phyloP scores from a whole-genome alignment of 2,797 vertebrate genomes.

The Arrhamphus sclerolepis region DNA sequence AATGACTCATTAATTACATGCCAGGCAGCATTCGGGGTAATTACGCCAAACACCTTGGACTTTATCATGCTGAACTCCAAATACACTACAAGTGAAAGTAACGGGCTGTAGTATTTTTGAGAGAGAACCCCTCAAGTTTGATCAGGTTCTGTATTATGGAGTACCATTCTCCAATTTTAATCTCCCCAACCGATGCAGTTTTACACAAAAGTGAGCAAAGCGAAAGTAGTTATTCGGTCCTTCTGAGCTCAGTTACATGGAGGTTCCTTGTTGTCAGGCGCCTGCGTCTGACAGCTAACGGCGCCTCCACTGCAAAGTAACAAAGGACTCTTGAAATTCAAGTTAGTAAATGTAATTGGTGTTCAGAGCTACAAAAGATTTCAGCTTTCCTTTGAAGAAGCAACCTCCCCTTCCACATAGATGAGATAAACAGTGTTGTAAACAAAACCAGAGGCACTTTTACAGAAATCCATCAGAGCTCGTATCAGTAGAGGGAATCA shows the following conservation, averaged over 20 bases:
- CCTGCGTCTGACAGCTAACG: too few relatives aligned
- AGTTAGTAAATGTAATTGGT: conserved; percentile 39
- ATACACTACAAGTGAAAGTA: not conserved
- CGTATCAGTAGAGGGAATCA: conserved; percentile 41
- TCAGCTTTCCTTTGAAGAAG: conserved; percentile 18
- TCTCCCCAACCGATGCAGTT: too few relatives aligned
- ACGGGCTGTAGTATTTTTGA: conserved; percentile 10
- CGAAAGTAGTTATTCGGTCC: too few relatives aligned
- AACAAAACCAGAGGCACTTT: conserved; percentile 14
- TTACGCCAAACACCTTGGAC: conserved; percentile 41
- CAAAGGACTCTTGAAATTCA: conserved; percentile 9
- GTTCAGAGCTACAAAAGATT: not conserved
- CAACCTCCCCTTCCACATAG: conserved; percentile 13
- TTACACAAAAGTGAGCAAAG: too few relatives aligned
- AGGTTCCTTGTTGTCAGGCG: not conserved
- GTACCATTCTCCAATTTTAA: too few relatives aligned
- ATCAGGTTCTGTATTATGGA: too few relatives aligned
- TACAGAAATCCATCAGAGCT: conserved; percentile 44
- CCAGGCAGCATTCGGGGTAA: conserved; percentile 67
- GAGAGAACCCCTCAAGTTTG: too few relatives aligned
- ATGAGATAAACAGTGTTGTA: conserved; percentile 48
- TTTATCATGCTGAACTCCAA: conserved; percentile 33
- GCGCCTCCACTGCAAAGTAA: conserved; percentile 8
- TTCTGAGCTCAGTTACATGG: not conserved
- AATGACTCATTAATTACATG: conserved; percentile 67